A percentile compares a stretch with the other conserved stretches of the same genome.
Conservation (phyloP, 2,113 vertebrate species). For the Saimiri boliviensis region DNA sequence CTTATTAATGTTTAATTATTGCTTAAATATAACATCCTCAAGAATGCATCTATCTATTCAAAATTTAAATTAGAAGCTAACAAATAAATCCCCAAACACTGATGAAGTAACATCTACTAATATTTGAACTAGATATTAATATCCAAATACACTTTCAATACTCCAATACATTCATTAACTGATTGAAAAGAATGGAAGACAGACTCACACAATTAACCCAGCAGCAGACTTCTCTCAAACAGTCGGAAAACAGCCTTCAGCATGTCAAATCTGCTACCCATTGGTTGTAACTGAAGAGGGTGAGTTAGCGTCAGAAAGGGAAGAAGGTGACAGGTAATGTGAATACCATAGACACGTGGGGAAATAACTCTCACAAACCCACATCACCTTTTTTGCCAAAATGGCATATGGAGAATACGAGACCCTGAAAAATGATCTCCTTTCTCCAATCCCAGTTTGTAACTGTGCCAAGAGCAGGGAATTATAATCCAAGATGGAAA, state of each 20-base stretch:
- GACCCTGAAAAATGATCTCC: neutral
- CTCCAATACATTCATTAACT: neutral
- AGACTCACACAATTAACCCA: neutral
- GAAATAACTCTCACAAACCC: neutral
- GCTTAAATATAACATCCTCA: neutral
- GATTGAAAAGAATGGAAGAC: neutral
- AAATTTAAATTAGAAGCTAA: slow-evolving; percentile 74
- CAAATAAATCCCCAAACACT: slow-evolving; percentile 67
- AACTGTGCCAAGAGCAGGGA: neutral
- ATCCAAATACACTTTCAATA: neutral
- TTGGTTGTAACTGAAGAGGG: neutral
- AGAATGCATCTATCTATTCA: slow-evolving; percentile 67
- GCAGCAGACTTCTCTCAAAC: neutral
- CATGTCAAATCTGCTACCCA: neutral
- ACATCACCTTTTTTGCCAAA: neutral
- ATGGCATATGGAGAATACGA: neutral
- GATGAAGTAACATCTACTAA: slow-evolving; percentile 63
- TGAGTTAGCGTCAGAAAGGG: neutral
- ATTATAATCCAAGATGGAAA: slow-evolving; percentile 34
- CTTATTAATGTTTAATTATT: slow-evolving; percentile 25
- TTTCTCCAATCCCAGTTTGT: neutral
- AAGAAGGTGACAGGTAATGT: neutral
- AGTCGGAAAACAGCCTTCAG: neutral
- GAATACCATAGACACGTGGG: neutral
- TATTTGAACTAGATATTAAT: neutral